phyloP scores from a whole-genome alignment of 2,113 vertebrate species.

The Synchiropus splendidus region DNA sequence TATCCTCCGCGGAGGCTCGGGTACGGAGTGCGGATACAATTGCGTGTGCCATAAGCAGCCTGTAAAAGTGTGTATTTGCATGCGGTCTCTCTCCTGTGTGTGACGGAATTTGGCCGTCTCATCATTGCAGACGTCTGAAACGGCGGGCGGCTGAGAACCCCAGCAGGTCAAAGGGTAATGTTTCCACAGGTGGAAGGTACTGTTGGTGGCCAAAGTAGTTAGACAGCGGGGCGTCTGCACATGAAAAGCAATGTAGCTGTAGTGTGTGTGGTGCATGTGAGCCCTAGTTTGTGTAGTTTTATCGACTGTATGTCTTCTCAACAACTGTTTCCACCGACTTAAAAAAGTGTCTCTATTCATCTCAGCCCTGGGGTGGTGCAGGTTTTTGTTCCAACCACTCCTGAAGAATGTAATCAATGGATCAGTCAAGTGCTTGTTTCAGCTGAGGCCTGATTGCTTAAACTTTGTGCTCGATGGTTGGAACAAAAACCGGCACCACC shows the following conservation, averaged over 20 bases:
- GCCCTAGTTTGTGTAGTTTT: background rate
- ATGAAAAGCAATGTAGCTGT: no score
- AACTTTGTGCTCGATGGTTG: no score
- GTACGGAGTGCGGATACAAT: background rate
- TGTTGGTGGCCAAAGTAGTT: conserved; percentile 3
- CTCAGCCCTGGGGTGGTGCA: no score
- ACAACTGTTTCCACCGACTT: no score
- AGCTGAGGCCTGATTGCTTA: no score
- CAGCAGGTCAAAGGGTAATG: conserved; percentile 49
- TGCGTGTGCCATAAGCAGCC: background rate
- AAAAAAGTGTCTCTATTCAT: no score
- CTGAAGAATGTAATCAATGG: no score
- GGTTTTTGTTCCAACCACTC: no score
- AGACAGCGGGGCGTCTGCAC: conserved; percentile 51
- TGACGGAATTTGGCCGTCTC: conserved; percentile 53
- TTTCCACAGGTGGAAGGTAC: conserved; percentile 52
- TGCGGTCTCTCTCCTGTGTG: conserved; percentile 32
- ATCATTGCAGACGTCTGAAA: conserved; percentile 65
- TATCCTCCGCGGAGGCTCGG: conserved; percentile 1
- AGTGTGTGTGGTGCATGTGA: conserved; percentile 14
- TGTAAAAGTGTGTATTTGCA: conserved; percentile 13
- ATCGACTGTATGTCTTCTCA: no score
- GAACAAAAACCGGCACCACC: no score
- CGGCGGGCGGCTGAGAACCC: conserved; percentile 46
- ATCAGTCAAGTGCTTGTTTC: no score